Conservation (phyloP, 2,888 invertebrate genomes). For the Lasioglossum calceatum region DNA sequence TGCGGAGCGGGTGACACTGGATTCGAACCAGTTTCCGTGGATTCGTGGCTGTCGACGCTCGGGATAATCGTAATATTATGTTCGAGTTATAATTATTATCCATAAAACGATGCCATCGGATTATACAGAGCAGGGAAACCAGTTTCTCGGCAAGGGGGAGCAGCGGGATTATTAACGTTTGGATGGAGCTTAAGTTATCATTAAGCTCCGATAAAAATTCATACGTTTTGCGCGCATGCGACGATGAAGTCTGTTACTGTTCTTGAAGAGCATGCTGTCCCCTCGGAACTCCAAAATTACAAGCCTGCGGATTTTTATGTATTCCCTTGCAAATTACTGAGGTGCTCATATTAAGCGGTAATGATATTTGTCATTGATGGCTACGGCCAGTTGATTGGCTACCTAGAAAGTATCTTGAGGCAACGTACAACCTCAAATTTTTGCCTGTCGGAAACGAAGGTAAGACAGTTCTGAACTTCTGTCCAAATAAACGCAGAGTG, state of each 20-base stretch:
- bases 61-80: neutral
- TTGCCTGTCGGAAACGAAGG: too few relatives aligned
- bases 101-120: neutral
- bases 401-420: too few relatives aligned
- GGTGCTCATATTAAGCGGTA: neutral
- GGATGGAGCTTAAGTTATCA: neutral
- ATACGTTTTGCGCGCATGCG: neutral
- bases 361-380: too few relatives aligned
- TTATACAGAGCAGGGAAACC: neutral
- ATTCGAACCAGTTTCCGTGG: neutral
- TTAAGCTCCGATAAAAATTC: neutral
- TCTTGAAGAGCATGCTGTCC: neutral
- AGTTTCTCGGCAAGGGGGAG: neutral
- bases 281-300: neutral
- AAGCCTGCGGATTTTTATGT: neutral
- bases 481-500: too few relatives aligned
- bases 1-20: neutral
- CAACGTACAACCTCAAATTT: too few relatives aligned
- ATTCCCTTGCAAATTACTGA: neutral
- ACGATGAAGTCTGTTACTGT: neutral
- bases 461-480: too few relatives aligned
- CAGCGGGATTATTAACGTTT: neutral
- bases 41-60: neutral
- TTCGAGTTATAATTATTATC: constrained; percentile 4
- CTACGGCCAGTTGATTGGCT: too few relatives aligned